Base-by-base conservation (phyloP, 2,113 vertebrate genomes). In the Lota lota region DNA sequence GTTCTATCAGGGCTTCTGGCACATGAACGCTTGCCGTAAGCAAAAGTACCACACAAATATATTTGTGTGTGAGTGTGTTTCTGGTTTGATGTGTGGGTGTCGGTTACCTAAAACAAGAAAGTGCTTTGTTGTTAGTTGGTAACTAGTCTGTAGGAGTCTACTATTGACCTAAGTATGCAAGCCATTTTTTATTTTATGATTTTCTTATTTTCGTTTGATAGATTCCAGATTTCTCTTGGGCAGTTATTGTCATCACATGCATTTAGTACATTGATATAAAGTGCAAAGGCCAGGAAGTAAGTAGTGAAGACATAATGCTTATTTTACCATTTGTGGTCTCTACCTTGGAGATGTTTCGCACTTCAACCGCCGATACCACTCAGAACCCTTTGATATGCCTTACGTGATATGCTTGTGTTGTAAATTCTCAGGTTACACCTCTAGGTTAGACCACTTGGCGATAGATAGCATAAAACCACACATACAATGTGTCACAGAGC, bases 1-100 rank as follows among this genome's bases (percentile, higher is more conserved):
- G 60, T 79, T 61, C 72, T 12, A 47, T 47, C 78, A 80, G 80
- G 59, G 65, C 66, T 78, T 74, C 62, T 20, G 17, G 56, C 57
- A 53, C 24, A 64, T 62, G 56, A 28, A 70, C 24, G 33, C 56
- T 57, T 70, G 66, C 58, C 51, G 61, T 66, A 74, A 61, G 66
- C 8, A 28, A 75, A 67, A 70, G 22, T 20, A 14, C 21, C 8
- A 59, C 18, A 57, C 19, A 33, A 2, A 59, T 10, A 4, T 40
- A 36, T 40, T 20, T 33, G 63, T 64, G 63, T 67, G 54, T 22
- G 69, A 66, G 70, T 67, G 61, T 66, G 59, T 69, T 56, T 75
- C 62, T 7, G 21, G 65, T 33, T 22, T 19, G 5, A 17, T 66
- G 47, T 66, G 64, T 54, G 47, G 22, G 20, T 66, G 64, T 66